A percentile compares a stretch with the other conserved stretches of the same genome.
Conservation (phyloP, 2,888 invertebrate species). For the Synanthedon vespiformis region DNA sequence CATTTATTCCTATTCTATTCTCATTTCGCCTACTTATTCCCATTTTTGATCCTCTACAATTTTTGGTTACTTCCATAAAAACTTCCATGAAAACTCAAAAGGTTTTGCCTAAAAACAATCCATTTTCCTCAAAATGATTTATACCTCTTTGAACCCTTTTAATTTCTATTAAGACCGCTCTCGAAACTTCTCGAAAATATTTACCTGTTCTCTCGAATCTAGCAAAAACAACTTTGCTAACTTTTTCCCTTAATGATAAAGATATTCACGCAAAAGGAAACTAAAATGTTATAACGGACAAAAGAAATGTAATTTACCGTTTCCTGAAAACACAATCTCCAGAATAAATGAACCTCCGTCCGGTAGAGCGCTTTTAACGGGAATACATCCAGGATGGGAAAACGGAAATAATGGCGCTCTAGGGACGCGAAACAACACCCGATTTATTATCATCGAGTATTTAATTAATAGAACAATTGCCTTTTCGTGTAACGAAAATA, state of each 20-base stretch:
- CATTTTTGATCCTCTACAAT: no score
- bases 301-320: background rate
- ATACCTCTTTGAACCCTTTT: no score
- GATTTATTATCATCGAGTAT: background rate
- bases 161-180: background rate
- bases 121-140: no score
- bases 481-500: no score
- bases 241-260: background rate
- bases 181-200: background rate
- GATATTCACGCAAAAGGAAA: background rate
- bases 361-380: background rate
- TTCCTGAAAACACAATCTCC: conserved; percentile 6
- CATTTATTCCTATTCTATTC: no score
- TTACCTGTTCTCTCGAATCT: background rate
- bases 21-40: no score
- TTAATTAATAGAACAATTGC: background rate
- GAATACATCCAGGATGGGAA: background rate
- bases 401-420: background rate
- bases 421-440: background rate
- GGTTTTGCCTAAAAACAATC: no score
- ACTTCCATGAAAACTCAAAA: no score
- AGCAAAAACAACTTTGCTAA: background rate
- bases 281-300: background rate
- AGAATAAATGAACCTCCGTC: conserved; percentile 9
- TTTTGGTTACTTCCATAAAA: no score